A percentile compares a stretch with the other conserved stretches of the same genome.
These are phyloP conservation scores for Hirtodrosophila alboralis DNA, from an alignment of 2,888 invertebrate genomes.

Conservation along the genomic window DNA sequence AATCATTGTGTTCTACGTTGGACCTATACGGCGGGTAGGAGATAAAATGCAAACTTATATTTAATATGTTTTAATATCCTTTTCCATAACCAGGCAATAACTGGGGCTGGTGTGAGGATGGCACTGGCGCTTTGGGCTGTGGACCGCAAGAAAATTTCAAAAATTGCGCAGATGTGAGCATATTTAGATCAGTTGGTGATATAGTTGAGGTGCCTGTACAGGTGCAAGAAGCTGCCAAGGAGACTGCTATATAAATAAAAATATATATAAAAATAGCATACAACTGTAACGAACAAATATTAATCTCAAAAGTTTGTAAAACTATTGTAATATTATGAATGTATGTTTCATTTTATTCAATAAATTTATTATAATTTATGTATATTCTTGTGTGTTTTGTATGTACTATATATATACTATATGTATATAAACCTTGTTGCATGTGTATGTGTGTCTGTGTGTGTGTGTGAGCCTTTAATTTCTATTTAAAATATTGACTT, in stretches of 20 bases:
- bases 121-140: conserved; percentile 84
- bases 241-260: not conserved
- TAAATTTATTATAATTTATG: conserved; percentile 64
- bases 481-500: conserved; percentile 7
- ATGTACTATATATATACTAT: too few species aligned
- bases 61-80: too few species aligned
- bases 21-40: conserved; percentile 85
- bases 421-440: conserved; percentile 40
- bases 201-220: conserved; percentile 35
- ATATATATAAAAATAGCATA: not conserved
- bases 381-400: conserved; percentile 41
- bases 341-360: conserved; percentile 73
- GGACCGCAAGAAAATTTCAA: conserved; percentile 85
- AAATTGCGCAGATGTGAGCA: conserved; percentile 85
- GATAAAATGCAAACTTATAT: too few species aligned
- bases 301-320: conserved; percentile 7
- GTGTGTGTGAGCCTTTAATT: conserved; percentile 10
- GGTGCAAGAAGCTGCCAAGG: not conserved
- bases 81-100: conserved; percentile 81
- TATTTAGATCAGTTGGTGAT: conserved; percentile 39
- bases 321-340: conserved; percentile 42
- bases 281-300: not conserved
- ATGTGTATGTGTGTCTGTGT: conserved; percentile 13
- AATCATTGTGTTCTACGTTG: conserved; percentile 86
- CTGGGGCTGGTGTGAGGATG: conserved; percentile 85